Evolutionary conservation across 1,140 invertebrate species (phyloP), one percentile per base, ranked within the genome.

Genomic region (Lucilia cuprina): DNA sequence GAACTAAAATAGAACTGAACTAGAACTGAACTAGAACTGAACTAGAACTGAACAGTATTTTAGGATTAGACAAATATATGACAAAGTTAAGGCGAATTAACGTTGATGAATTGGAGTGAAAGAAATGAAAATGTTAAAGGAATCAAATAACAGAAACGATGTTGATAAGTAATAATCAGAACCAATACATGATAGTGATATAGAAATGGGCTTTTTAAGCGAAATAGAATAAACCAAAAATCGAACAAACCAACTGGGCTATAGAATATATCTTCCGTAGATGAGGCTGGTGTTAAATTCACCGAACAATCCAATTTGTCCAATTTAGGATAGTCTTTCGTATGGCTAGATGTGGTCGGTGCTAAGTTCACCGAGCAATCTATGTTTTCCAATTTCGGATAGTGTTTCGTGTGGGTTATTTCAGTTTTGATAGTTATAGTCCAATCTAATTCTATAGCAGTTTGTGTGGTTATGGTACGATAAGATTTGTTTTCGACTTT

Each of bases 251-350:
- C 89, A 74, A 90, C 88, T 80, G 89, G 89, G 85, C 89, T 90
- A 87, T 89, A 89, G 84, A 87, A 90, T 47, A 89, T 86, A 83
- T 90, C 89, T 85, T 90, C 89, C 47, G 88, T 85, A 78, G 89
- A 90, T 78, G 89, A 88, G n/a, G 89, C 89, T 55, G 89, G 88
- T 84, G 88, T 89, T 35, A 89, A 84, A 5, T n/a, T 84, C 5
- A 83, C 74, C 47, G 65, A 74, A 34, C 19, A 65, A 34, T 83
- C 21, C n/a, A 50, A 70, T 17, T 78, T 83, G 50, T 74, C 65
- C n/a, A 80, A 80, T 49, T 21, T 21, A 1, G 77, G 41, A 21
- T 19, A 25, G 9, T n/a, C 19, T 10, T 80, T 49, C 47, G 13
- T 30, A 7, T 49, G 77, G 41, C 35, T 47, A 78, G 25, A 30